Evolutionary conservation across 2,888 invertebrate genomes (phyloP).

Genomic region (Luffia ferchaultella): DNA sequence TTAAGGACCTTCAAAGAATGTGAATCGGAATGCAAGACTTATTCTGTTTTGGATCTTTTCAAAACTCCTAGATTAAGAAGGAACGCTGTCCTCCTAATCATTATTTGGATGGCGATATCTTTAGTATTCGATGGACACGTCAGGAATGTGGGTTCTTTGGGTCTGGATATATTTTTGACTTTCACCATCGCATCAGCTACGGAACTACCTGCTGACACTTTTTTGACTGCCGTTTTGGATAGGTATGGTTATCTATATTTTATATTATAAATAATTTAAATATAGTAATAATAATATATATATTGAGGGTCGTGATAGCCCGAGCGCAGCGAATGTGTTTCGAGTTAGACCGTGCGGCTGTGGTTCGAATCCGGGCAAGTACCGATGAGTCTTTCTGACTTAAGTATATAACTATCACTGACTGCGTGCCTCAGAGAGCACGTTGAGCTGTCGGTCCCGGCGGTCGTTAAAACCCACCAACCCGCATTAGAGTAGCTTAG

Average conservation of each 20-base stretch:
- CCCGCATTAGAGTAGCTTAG: too few species aligned
- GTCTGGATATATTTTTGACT: constrained; percentile 83
- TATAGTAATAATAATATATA: background rate
- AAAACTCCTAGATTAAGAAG: constrained; percentile 78
- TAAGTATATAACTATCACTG: too few species aligned
- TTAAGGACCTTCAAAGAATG: constrained; percentile 74
- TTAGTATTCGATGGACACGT: constrained; percentile 90
- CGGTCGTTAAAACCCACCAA: too few species aligned
- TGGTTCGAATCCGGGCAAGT: too few species aligned
- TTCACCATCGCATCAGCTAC: constrained; percentile 86
- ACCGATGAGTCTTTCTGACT: too few species aligned
- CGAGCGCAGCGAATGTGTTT: too few species aligned
- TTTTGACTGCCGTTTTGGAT: constrained; percentile 79
- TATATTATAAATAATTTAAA: background rate
- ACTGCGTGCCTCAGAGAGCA: too few species aligned
- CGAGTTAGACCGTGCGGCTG: too few species aligned
- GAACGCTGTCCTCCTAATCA: constrained; percentile 78
- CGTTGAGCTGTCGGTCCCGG: too few species aligned
- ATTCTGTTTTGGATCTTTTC: constrained; percentile 84
- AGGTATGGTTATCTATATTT: constrained; percentile 28
- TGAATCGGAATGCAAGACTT: constrained; percentile 73
- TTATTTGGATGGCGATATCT: constrained; percentile 92
- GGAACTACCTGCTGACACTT: constrained; percentile 84
- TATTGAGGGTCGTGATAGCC: too few species aligned
- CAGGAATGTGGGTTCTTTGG: constrained; percentile 84